phyloP scores from a whole-genome alignment of 2,113 vertebrate genomes.

The Prochilodus magdalenae region DNA sequence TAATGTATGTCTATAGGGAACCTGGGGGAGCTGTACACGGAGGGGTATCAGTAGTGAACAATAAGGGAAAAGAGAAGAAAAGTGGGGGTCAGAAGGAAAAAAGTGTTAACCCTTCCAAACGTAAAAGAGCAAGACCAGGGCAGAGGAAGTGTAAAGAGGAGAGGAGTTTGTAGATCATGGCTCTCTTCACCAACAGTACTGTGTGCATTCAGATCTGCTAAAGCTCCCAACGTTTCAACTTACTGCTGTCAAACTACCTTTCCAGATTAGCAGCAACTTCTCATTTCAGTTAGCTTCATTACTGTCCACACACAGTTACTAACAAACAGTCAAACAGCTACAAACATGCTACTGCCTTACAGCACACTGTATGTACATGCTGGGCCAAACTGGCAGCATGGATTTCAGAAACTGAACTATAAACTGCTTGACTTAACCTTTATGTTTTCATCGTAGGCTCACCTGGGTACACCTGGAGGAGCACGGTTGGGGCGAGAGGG shows the following conservation, averaged over 20 bases:
- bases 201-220: not conserved
- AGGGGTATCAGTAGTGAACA: constrained; percentile 12
- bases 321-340: not conserved
- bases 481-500: constrained; percentile 95
- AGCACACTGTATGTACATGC: not conserved
- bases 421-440: not conserved
- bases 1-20: not conserved
- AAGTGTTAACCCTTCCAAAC: constrained; percentile 29
- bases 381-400: not conserved
- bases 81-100: not conserved
- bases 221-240: not conserved
- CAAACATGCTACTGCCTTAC: not conserved
- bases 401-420: too few relatives aligned
- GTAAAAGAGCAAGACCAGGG: constrained; percentile 14
- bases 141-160: constrained; percentile 46
- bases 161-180: constrained; percentile 70
- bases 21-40: not conserved
- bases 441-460: constrained; percentile 60
- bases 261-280: not conserved
- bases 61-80: constrained; percentile 6
- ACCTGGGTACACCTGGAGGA: constrained; percentile 96
- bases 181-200: constrained; percentile 37
- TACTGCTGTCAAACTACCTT: not conserved
- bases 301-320: not conserved
- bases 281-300: not conserved